Conservation (phyloP, 2,888 invertebrate species). For the Polylopha cassiicola region DNA sequence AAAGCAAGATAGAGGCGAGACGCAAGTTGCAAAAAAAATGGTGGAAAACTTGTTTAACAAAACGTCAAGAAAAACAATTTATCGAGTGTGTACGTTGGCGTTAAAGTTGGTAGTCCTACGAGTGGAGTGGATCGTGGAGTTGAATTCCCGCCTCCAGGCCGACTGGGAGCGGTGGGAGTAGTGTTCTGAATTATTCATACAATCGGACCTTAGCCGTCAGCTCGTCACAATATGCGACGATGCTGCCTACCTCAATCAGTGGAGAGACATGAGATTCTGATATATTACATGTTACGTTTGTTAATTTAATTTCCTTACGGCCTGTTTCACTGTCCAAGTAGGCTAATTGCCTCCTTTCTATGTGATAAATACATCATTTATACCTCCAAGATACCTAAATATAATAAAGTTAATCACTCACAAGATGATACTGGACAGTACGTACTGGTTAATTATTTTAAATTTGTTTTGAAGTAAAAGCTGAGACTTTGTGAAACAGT, state of each 20-base stretch:
- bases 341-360: too few relatives aligned
- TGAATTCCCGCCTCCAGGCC: slow-evolving; percentile 16
- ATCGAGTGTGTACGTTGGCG: slow-evolving; percentile 17
- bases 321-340: too few relatives aligned
- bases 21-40: slow-evolving; percentile 6
- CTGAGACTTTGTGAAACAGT: too few relatives aligned
- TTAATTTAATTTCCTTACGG: too few relatives aligned
- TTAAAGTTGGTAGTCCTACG: slow-evolving; percentile 23
- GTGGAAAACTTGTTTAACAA: slow-evolving; percentile 9
- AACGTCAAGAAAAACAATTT: slow-evolving; percentile 19
- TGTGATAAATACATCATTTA: too few relatives aligned
- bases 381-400: too few relatives aligned
- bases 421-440: too few relatives aligned
- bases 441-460: too few relatives aligned
- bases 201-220: slow-evolving; percentile 46
- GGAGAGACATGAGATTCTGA: slow-evolving; percentile 31
- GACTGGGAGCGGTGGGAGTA: slow-evolving; percentile 37
- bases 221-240: slow-evolving; percentile 43
- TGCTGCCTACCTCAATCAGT: slow-evolving; percentile 36
- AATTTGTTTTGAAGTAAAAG: too few relatives aligned
- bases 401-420: too few relatives aligned
- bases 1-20: too few relatives aligned
- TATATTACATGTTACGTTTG: too few relatives aligned
- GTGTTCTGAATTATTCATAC: slow-evolving; percentile 62
- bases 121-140: slow-evolving; percentile 21